phyloP scores from a whole-genome alignment of 2,113 vertebrate species.

The Pedetes capensis region DNA sequence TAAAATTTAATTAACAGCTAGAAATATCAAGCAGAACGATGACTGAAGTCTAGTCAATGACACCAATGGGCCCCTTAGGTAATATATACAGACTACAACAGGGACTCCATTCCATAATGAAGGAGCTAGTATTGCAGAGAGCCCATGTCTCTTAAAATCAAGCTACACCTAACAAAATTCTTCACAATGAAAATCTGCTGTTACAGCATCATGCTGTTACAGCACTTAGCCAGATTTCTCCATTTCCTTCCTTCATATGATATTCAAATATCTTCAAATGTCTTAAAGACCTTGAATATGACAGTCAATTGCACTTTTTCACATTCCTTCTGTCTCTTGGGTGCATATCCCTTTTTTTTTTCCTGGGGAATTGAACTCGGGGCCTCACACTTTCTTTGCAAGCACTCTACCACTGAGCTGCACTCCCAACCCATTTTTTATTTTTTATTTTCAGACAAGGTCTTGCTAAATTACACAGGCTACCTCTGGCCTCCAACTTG shows the following conservation, averaged over 20 bases:
- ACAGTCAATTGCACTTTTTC: background rate
- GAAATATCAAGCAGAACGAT: background rate
- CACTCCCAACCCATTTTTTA: no score
- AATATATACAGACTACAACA: background rate
- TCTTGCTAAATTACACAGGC: no score
- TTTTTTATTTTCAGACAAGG: no score
- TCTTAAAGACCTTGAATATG: background rate
- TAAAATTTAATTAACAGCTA: background rate
- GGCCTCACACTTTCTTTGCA: no score
- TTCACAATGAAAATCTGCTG: background rate
- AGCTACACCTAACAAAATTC: background rate
- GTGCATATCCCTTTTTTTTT: no score
- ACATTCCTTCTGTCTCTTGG: background rate
- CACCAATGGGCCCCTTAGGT: background rate
- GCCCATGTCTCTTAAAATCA: background rate
- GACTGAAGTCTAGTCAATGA: background rate
- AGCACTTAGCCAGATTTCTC: background rate
- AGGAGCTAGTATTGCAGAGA: background rate
- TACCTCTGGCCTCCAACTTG: no score
- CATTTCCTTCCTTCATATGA: background rate
- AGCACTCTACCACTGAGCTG: no score
- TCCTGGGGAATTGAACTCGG: no score
- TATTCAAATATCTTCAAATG: background rate
- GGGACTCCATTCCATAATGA: background rate
- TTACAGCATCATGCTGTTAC: background rate